These are phyloP conservation scores for Psittacula echo DNA, from an alignment of 2,797 vertebrate species.

Conservation along the genomic window DNA sequence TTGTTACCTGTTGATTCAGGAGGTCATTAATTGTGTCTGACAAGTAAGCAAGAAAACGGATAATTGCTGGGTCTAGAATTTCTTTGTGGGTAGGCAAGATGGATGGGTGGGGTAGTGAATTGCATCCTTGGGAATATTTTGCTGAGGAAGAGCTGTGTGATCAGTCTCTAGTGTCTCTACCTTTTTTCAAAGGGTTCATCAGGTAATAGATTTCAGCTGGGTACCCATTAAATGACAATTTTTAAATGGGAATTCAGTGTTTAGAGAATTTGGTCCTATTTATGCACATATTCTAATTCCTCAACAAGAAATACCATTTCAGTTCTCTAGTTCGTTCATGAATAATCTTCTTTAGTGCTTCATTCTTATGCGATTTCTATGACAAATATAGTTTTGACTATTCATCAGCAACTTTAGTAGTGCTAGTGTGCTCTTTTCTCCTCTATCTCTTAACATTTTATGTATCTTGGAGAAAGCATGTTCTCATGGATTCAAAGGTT, in stretches of 20 bases:
- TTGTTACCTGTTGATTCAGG: not conserved
- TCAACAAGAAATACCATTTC: not conserved
- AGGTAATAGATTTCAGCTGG: not conserved
- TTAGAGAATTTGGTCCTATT: not conserved
- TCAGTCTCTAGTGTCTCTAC: not conserved
- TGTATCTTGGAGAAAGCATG: not conserved
- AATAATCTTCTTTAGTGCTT: not conserved
- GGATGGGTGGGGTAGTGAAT: not conserved
- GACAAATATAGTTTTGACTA: not conserved
- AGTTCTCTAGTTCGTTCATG: not conserved
- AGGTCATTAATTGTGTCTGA: not conserved
- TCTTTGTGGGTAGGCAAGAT: not conserved
- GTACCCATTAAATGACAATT: not conserved
- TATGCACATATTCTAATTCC: not conserved
- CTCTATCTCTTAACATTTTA: not conserved
- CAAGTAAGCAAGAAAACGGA: conserved; percentile 1
- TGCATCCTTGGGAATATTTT: not conserved
- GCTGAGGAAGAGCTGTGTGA: not conserved
- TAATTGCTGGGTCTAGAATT: not conserved
- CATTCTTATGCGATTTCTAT: not conserved
- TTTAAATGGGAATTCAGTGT: not conserved
- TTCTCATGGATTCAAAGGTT: not conserved
- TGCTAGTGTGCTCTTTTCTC: not conserved
- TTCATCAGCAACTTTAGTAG: not conserved
- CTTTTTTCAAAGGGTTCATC: not conserved